These are phyloP conservation scores for Incurvaria masculella DNA, from an alignment of 2,888 invertebrate species.

Conservation along the genomic window DNA sequence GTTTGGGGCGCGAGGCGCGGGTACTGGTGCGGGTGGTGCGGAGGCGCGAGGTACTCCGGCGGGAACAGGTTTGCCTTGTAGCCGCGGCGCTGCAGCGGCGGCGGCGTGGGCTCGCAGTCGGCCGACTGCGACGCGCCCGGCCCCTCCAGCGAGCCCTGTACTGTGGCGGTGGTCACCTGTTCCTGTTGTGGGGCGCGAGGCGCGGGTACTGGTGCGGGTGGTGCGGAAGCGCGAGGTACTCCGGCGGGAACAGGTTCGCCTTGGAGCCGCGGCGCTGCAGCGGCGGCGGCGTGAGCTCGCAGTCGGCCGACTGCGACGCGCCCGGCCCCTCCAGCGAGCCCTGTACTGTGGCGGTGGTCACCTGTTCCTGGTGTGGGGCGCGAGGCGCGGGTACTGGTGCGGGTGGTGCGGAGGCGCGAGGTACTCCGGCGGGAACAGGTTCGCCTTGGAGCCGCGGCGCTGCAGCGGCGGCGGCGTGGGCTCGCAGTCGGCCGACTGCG, in stretches of 20 bases:
- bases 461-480: slow-evolving; percentile 85
- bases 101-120: slow-evolving; percentile 91
- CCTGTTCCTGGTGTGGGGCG: slow-evolving; percentile 77
- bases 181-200: slow-evolving; percentile 79
- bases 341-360: no score
- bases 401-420: slow-evolving; percentile 46
- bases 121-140: slow-evolving; percentile 89
- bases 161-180: no score
- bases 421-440: slow-evolving; percentile 80
- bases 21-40: slow-evolving; percentile 56
- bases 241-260: slow-evolving; percentile 83
- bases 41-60: slow-evolving; percentile 58
- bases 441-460: slow-evolving; percentile 78
- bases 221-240: slow-evolving; percentile 49
- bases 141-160: slow-evolving; percentile 79
- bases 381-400: slow-evolving; percentile 67
- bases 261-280: slow-evolving; percentile 80
- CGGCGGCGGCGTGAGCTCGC: slow-evolving; percentile 87
- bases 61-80: slow-evolving; percentile 87
- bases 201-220: slow-evolving; percentile 62
- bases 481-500: slow-evolving; percentile 90
- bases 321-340: slow-evolving; percentile 86
- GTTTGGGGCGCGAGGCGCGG: slow-evolving; percentile 80
- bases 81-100: slow-evolving; percentile 75
- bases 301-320: slow-evolving; percentile 88